Evolutionary conservation across 1,140 invertebrate genomes (phyloP).

Genomic region (Drosophila lowei): DNA sequence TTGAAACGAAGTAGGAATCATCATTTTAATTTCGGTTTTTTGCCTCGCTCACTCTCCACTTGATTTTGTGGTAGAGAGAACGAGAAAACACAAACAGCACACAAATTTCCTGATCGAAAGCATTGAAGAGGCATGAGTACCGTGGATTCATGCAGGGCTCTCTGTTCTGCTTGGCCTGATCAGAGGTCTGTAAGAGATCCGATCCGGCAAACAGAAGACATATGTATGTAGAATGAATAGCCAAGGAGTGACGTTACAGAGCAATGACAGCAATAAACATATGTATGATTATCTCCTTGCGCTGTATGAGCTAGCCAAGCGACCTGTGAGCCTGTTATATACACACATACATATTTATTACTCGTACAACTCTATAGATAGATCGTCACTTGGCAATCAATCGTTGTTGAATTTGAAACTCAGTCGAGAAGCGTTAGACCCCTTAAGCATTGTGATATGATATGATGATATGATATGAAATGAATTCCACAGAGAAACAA

Average conservation of each 20-base stretch:
- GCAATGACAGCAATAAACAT: not conserved
- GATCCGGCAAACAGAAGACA: no score
- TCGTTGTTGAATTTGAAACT: conserved; percentile 45
- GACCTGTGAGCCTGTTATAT: conserved; percentile 18
- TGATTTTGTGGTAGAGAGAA: no score
- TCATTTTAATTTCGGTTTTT: no score
- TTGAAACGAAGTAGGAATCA: no score
- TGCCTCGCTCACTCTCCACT: no score
- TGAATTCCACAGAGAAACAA: conserved; percentile 8
- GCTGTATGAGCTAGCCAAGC: conserved; percentile 17
- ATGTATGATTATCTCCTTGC: conserved; percentile 27
- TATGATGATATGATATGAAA: conserved; percentile 24
- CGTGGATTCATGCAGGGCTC: no score
- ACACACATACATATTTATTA: no score
- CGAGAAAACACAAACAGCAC: no score
- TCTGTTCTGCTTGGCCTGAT: no score
- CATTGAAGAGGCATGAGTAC: no score
- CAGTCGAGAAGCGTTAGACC: conserved; percentile 14
- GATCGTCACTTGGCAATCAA: conserved; percentile 62
- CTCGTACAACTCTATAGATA: conserved; percentile 24
- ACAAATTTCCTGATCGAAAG: no score
- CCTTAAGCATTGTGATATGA: conserved; percentile 67
- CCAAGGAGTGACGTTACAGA: not conserved
- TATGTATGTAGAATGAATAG: not conserved
- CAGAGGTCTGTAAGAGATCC: no score